Percentiles rank a stretch among this genome's conserved stretches.
Evolutionary conservation across 2,113 vertebrate genomes (phyloP).

Genomic region (Cottus gobio): DNA sequence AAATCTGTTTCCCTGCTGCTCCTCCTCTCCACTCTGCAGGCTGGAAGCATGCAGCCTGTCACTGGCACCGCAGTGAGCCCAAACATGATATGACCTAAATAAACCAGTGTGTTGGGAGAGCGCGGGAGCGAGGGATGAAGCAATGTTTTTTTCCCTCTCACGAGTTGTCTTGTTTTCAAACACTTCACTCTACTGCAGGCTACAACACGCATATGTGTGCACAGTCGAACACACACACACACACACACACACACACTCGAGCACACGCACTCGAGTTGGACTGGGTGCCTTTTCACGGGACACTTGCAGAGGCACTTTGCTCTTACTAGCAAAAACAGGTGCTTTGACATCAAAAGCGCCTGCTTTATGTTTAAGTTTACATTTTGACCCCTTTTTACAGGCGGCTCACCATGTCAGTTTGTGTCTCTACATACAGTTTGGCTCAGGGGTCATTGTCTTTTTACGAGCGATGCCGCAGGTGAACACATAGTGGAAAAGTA

Average conservation of each 20-base stretch:
- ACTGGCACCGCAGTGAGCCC: constrained; percentile 70
- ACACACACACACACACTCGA: constrained; percentile 11
- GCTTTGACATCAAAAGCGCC: neutral
- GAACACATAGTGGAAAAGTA: too few species aligned
- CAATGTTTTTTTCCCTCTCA: constrained; percentile 24
- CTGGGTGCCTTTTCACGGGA: neutral
- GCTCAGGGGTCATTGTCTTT: neutral
- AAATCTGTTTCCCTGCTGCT: constrained; percentile 43
- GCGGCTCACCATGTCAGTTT: neutral
- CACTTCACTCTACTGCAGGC: constrained; percentile 48
- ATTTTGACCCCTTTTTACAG: neutral
- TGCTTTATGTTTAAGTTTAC: neutral
- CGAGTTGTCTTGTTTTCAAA: constrained; percentile 58
- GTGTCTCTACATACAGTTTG: neutral
- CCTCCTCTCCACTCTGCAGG: constrained; percentile 51
- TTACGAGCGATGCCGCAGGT: too few species aligned
- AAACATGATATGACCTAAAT: constrained; percentile 82
- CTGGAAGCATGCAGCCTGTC: constrained; percentile 62
- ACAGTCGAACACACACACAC: neutral
- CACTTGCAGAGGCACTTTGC: constrained; percentile 25
- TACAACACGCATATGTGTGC: constrained; percentile 17
- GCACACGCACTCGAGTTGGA: neutral
- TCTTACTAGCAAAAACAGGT: constrained; percentile 11
- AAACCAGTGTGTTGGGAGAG: constrained; percentile 57
- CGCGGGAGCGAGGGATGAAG: constrained; percentile 39